Evolutionary conservation across 2,888 invertebrate species (phyloP).

Genomic region (Macaria liturata): DNA sequence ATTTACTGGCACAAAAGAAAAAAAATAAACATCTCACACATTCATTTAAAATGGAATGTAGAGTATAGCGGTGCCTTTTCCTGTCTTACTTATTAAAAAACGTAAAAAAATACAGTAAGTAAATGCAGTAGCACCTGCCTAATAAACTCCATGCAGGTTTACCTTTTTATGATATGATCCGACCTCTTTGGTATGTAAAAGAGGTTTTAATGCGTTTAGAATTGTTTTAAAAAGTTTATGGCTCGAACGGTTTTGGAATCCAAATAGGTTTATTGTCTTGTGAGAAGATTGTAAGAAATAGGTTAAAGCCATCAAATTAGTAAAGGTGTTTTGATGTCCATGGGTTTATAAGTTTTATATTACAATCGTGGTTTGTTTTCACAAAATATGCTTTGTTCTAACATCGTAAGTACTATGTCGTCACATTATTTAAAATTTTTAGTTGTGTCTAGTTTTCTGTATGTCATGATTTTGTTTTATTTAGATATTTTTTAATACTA

Average conservation of each 20-base stretch:
- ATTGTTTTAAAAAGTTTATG: slow-evolving; percentile 27
- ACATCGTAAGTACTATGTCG: too few species aligned
- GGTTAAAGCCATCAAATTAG: not conserved
- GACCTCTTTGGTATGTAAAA: slow-evolving; percentile 29
- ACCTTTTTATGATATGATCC: slow-evolving; percentile 15
- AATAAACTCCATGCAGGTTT: slow-evolving; percentile 17
- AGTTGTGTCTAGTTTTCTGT: too few species aligned
- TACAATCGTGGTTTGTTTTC: too few species aligned
- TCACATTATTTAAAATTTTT: too few species aligned
- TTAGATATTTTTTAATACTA: too few species aligned
- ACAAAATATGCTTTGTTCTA: too few species aligned
- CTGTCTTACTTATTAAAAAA: slow-evolving; percentile 21
- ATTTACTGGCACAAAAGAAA: too few species aligned
- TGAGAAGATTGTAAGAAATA: slow-evolving; percentile 19
- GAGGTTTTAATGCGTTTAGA: slow-evolving; percentile 29
- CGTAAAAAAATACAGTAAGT: slow-evolving; percentile 16
- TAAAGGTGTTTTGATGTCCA: too few species aligned
- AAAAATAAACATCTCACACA: too few species aligned
- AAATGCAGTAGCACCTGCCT: slow-evolving; percentile 24
- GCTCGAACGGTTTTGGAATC: slow-evolving; percentile 16
- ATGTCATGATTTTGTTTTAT: too few species aligned
- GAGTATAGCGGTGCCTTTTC: slow-evolving; percentile 18
- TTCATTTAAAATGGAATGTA: slow-evolving; percentile 14
- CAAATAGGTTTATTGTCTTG: slow-evolving; percentile 12
- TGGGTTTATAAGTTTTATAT: too few species aligned